Evolutionary conservation across 2,888 invertebrate species (phyloP), one percentile per base, ranked within the genome.

Genomic region (Eledone cirrhosa): DNA sequence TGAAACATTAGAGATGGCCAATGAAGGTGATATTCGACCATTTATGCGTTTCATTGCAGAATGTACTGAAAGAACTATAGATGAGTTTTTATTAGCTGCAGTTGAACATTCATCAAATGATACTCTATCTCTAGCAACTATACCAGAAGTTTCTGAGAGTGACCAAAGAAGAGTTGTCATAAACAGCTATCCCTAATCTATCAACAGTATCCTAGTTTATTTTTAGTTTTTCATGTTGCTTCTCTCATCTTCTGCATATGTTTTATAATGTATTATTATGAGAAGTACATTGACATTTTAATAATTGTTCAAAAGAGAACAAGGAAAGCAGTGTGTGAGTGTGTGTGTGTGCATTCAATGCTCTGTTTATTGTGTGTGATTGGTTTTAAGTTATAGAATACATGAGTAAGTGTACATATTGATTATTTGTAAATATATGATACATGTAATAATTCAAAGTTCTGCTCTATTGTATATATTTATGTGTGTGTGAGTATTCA

Each of bases 1-100:
- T 90, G 95, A 97, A 86, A 94, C 95, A 84, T 92, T 99, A 48
- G 95, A 97, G 90, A 92, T 95, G 14, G 98, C 97, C 0, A 98
- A 99, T 88, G 94, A 95, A 85, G 99, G 99, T 0, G 98, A 99
- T 90, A 94, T 98, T 7, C 92, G 98, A 75, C 98, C 98, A 0
- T 99, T 99, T 92, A 95, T 98, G 1, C 94, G 99, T 83, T 99
- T 99, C 90, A 97, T 99, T 86, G 97, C 97, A 0, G 95, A 96
- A 86, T 89, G 90, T 83, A 96, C 97, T 0, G 97, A 97, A 88
- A 93, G 94, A 84, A 97, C 96, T 0, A 90, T 97, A 48, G 96
- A 97, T 91, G 93, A 96, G 77, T 97, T 96, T 90, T 91, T 97
- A 16, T 95, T 84, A 77, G 85, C 86, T 4, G 84, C 86, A 41